These are phyloP conservation scores for Heteromormyrus szaboi DNA, from an alignment of 2,797 vertebrate species.

Conservation along the genomic window DNA sequence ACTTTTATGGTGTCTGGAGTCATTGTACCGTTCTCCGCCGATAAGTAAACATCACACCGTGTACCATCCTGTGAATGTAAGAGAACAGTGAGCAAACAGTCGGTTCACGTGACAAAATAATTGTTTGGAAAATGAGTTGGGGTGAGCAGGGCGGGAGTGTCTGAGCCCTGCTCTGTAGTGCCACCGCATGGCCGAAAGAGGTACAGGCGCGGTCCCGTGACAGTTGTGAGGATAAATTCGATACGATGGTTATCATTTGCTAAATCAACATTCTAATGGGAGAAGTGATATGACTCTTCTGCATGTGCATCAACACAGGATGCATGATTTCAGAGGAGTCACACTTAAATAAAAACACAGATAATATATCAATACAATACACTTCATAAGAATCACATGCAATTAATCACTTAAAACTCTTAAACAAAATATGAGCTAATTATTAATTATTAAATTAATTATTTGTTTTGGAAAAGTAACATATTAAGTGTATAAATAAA, in stretches of 20 bases:
- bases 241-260: background rate
- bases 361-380: background rate
- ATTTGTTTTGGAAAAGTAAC: background rate
- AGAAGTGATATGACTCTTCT: background rate
- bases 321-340: background rate
- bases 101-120: background rate
- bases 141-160: background rate
- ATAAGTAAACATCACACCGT: background rate
- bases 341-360: background rate
- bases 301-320: background rate
- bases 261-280: constrained; percentile 5
- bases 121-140: background rate
- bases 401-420: background rate
- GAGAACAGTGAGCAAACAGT: background rate
- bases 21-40: background rate
- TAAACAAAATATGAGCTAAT: background rate
- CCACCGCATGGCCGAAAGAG: constrained; percentile 6
- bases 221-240: background rate
- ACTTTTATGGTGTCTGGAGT: background rate
- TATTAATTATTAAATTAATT: background rate
- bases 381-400: background rate
- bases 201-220: background rate
- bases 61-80: background rate
- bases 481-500: background rate
- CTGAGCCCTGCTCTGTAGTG: constrained; percentile 10